Percentiles rank a stretch among this genome's conserved stretches.
Conservation (phyloP, 1,140 invertebrate species). For the Ostrea denselamellosa region DNA sequence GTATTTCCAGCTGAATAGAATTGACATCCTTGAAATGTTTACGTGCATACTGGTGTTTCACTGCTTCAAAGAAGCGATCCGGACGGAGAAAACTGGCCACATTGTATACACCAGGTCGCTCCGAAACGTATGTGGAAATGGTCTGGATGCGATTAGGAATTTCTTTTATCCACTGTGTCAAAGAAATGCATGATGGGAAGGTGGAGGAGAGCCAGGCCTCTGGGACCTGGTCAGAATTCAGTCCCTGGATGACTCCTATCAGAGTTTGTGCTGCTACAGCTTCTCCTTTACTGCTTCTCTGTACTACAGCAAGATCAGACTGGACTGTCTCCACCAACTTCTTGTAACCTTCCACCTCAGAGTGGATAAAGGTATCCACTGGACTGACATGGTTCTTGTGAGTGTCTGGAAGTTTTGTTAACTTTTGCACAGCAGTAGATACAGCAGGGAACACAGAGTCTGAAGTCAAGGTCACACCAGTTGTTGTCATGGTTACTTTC, state of each 20-base stretch:
- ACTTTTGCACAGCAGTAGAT: constrained; percentile 58
- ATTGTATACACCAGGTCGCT: constrained; percentile 59
- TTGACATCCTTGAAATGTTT: constrained; percentile 73
- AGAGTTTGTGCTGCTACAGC: constrained; percentile 59
- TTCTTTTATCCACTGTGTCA: constrained; percentile 67
- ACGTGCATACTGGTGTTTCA: constrained; percentile 73
- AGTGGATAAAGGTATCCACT: constrained; percentile 70
- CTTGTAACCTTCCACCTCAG: constrained; percentile 69
- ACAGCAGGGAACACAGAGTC: constrained; percentile 61
- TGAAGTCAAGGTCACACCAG: constrained; percentile 47
- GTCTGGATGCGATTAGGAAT: constrained; percentile 58
- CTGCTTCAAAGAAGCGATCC: constrained; percentile 70
- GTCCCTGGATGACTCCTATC: constrained; percentile 59
- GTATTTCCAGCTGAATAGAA: constrained; percentile 65
- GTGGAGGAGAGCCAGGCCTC: constrained; percentile 64
- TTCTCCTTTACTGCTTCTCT: constrained; percentile 61
- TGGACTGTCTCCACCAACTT: constrained; percentile 62
- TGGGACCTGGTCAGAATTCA: constrained; percentile 68
- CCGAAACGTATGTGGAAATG: constrained; percentile 61
- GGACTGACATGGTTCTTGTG: constrained; percentile 70
- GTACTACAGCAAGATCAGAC: constrained; percentile 66
- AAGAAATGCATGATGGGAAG: constrained; percentile 63
- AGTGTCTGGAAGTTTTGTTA: constrained; percentile 67
- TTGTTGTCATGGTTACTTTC: constrained; percentile 55
- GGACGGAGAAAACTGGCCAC: constrained; percentile 73